Base-by-base conservation (phyloP, 2,113 vertebrate genomes). In the Ceyx melanurus region DNA sequence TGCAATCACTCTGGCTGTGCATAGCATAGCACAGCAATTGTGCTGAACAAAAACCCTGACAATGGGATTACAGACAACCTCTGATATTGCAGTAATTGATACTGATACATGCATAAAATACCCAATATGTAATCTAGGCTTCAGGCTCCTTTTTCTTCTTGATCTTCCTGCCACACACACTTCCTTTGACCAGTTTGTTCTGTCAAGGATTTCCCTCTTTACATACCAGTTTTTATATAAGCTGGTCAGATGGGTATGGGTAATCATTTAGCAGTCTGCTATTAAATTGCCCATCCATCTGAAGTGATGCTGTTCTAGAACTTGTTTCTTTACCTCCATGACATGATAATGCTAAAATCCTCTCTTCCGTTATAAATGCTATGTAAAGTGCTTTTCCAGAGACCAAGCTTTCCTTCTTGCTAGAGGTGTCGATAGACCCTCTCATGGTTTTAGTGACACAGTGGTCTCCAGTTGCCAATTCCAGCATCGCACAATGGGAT, bases 1-100 rank as follows among this genome's bases (percentile, higher is more conserved):
- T 56, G 75, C 85, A 68, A 87, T 88, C 86, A 25, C 56, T 92
- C 65, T 75, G 79, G 35, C 85, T 80, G 78, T 96, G 74, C 62
- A 95, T 81, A 92, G 61, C 79, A 75, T 56, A 73, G 70, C 79
- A 28, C 2, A 2, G 31, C 83, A 81, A 87, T 92, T 83, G 73
- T 71, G 78, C 80, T 78, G 78, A 94, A 40, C 62, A 72, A 25
- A 51, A 89, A 31, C 16, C 9, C 82, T 58, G 80, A 56, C 15
- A 46, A 42, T 37, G 60, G 70, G 61, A 89, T 93, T 94, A 61
- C 25, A 50, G 82, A 75, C 71, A 88, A 96, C 82, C 90, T 82
- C 89, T 65, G 81, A 9, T 22, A 54, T 31, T 73, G 58, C 35
- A 71, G 68, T 74, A 94, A 92, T 86, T 86, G 81, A 37, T 64